phyloP scores from a whole-genome alignment of 1,140 invertebrate genomes.

The Sitodiplosis mosellana region DNA sequence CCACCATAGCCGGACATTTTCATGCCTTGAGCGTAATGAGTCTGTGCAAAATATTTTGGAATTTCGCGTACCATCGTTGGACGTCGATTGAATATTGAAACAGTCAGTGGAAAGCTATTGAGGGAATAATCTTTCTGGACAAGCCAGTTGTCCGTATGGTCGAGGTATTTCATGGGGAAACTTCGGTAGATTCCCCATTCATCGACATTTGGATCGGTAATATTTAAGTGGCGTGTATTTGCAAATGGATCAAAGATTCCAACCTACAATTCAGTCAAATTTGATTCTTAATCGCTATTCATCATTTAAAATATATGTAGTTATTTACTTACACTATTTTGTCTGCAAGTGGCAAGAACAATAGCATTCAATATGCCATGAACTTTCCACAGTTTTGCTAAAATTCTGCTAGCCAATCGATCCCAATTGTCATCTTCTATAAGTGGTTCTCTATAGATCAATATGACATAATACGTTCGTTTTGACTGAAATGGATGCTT shows the following conservation, averaged over 20 bases:
- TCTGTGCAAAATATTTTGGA: constrained; percentile 2
- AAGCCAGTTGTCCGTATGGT: neutral
- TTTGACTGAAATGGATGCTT: too few species aligned
- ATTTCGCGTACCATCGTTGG: constrained; percentile 8
- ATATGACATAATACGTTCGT: too few species aligned
- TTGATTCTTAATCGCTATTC: too few species aligned
- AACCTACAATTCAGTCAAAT: too few species aligned
- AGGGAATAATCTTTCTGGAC: constrained; percentile 6
- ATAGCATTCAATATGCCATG: constrained; percentile 2
- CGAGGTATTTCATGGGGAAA: too few species aligned
- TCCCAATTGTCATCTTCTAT: neutral
- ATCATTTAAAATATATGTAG: too few species aligned
- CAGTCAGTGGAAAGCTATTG: constrained; percentile 16
- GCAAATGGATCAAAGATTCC: too few species aligned
- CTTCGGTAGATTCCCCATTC: too few species aligned
- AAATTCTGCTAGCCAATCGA: neutral
- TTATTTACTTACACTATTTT: neutral
- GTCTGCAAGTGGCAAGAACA: neutral
- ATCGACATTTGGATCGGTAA: too few species aligned
- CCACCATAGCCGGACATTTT: too few species aligned
- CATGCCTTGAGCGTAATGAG: constrained; percentile 4
- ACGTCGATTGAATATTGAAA: too few species aligned
- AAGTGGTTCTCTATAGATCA: neutral
- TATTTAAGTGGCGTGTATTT: too few species aligned
- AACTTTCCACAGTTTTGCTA: constrained; percentile 1